A percentile compares a stretch with the other conserved stretches of the same genome.
Evolutionary conservation across 2,797 vertebrate genomes (phyloP).

Genomic region (Spea hammondii): DNA sequence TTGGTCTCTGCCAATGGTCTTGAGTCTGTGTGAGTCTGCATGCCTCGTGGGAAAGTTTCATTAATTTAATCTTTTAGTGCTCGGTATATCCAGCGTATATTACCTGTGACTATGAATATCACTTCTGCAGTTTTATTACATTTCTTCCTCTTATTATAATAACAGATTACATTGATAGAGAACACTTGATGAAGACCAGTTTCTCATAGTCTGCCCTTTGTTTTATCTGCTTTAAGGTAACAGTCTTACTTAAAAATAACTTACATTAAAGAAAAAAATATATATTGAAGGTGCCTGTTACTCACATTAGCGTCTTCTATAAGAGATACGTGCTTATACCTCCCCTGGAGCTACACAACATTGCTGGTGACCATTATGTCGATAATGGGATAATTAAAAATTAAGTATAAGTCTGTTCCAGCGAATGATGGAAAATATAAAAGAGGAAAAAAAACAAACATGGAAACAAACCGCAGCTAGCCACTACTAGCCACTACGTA

Average conservation of each 20-base stretch:
- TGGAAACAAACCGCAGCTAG: no score
- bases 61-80: not conserved
- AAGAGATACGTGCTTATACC: not conserved
- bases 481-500: no score
- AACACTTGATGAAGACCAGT: not conserved
- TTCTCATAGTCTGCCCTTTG: not conserved
- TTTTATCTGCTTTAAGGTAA: not conserved
- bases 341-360: not conserved
- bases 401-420: no score
- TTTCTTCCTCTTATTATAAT: not conserved
- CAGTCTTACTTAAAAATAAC: not conserved
- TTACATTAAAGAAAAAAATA: not conserved
- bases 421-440: no score
- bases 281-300: not conserved
- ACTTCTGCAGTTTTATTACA: not conserved
- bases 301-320: not conserved
- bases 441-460: no score
- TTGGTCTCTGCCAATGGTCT: no score
- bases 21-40: not conserved
- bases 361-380: no score
- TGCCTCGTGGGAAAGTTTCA: not conserved
- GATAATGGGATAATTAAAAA: no score
- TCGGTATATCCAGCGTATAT: not conserved
- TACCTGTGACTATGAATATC: not conserved
- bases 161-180: not conserved